Percentiles rank a stretch among this genome's conserved stretches.
Evolutionary conservation across 2,888 invertebrate genomes (phyloP).

Genomic region (Lapara coniferarum): DNA sequence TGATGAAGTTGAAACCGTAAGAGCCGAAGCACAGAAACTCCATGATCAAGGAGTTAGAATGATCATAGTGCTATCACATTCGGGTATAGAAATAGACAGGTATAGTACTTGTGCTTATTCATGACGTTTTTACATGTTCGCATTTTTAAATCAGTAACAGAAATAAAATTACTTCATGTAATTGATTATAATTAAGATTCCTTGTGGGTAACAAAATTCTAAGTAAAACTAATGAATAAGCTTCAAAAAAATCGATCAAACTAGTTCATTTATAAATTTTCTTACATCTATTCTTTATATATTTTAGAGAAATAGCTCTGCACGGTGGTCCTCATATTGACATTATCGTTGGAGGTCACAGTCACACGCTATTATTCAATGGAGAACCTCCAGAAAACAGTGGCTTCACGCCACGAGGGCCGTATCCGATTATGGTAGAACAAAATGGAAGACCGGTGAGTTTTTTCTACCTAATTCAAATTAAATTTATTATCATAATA

Average conservation of each 20-base stretch:
- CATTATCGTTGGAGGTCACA: slow-evolving; percentile 92
- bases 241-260: too few species aligned
- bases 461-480: slow-evolving; percentile 3
- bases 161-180: neutral
- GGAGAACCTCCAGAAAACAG: slow-evolving; percentile 80
- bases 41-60: slow-evolving; percentile 87
- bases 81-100: slow-evolving; percentile 88
- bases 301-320: slow-evolving; percentile 84
- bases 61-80: slow-evolving; percentile 92
- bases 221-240: too few species aligned
- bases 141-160: neutral
- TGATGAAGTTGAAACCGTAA: slow-evolving; percentile 87
- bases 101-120: slow-evolving; percentile 37
- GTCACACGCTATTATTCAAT: slow-evolving; percentile 90
- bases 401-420: slow-evolving; percentile 75
- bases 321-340: slow-evolving; percentile 88
- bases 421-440: slow-evolving; percentile 88
- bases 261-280: too few species aligned
- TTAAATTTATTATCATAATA: too few species aligned
- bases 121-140: neutral
- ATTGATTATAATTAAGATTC: too few species aligned
- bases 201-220: too few species aligned
- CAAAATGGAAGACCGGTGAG: slow-evolving; percentile 66
- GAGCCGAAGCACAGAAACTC: slow-evolving; percentile 85
- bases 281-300: neutral